Percentiles rank a stretch among this genome's conserved stretches.
These are phyloP conservation scores for Alectoris magna DNA, from an alignment of 2,797 vertebrate genomes.

Conservation along the genomic window DNA sequence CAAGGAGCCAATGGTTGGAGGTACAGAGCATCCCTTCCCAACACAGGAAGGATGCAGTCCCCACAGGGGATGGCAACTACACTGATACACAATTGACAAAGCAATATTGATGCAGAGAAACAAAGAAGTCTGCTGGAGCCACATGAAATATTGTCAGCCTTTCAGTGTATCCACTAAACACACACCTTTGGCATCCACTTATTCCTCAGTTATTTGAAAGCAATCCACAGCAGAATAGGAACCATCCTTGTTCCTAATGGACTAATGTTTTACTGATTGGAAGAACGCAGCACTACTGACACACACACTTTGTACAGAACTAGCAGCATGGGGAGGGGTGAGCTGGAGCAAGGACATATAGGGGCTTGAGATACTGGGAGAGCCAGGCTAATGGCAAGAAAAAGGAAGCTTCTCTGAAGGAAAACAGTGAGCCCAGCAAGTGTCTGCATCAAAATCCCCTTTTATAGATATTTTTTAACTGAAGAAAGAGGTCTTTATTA, in stretches of 20 bases:
- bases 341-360: background rate
- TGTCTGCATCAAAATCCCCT: slow-evolving; percentile 29
- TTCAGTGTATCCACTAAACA: rapidly evolving
- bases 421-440: background rate
- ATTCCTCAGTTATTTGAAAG: background rate
- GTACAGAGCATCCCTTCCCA: background rate
- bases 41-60: background rate
- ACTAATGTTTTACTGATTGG: background rate
- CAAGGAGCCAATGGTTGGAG: background rate
- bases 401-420: background rate
- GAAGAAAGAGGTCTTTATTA: slow-evolving; percentile 32
- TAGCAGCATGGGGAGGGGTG: background rate
- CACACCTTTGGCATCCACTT: background rate
- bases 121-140: background rate
- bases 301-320: background rate
- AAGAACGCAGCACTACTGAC: background rate
- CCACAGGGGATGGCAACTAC: background rate
- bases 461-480: slow-evolving; percentile 24
- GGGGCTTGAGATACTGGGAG: background rate
- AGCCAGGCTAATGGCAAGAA: background rate
- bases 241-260: background rate
- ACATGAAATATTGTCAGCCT: background rate
- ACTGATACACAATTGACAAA: slow-evolving; percentile 18
- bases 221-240: background rate
- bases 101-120: background rate